Base-by-base conservation (phyloP, 2,888 invertebrate genomes). In the Drosophila formosana region DNA sequence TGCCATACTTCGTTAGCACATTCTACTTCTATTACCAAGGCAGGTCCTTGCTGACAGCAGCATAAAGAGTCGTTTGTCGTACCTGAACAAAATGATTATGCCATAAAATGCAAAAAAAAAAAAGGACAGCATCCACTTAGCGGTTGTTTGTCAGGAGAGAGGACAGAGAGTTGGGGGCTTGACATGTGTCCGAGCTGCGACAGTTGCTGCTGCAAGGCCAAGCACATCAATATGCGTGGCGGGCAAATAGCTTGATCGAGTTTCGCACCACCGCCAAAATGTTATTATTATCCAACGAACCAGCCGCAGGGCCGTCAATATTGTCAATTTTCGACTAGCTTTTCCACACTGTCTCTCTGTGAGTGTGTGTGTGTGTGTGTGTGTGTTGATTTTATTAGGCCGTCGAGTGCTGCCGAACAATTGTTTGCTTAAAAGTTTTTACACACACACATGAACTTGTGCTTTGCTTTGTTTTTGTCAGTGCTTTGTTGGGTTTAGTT, bases 371-470 rank as follows among this genome's bases (percentile, higher is more conserved):
- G 25, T 23, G 55, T 23, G 55, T 46, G 53, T 63, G 41, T 57
- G 55, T 66, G 69, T 68, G 80, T 60, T 69, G 79, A 79, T 79
- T 86, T 83, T 83, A 86, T 86, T 81, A 77, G 82, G 78, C 82
- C 72, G 66, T 68, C 65, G 68, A 67, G 67, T 43, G 70, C 30
- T 50, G 50, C 30, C 61, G 56, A 62, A 50, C 78, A 80, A 84
- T 82, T 84, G 88, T 87, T 85, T 85, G 85, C 70, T 87, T 73
- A 72, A 85, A 88, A 87, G 81, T 85, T 85, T 87, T 72, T 25
- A 37, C 58, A 56, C 66, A 71, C 75, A 73, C 62, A 69, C 62
- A 53, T 57, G 60, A 76, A 74, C 70, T 75, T 69, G 50, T 62
- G 60, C 67, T 55, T 47, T 62, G 60, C 67, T 55, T 47, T 49